phyloP scores from a whole-genome alignment of 1,140 invertebrate species.

The Penaeus chinensis region DNA sequence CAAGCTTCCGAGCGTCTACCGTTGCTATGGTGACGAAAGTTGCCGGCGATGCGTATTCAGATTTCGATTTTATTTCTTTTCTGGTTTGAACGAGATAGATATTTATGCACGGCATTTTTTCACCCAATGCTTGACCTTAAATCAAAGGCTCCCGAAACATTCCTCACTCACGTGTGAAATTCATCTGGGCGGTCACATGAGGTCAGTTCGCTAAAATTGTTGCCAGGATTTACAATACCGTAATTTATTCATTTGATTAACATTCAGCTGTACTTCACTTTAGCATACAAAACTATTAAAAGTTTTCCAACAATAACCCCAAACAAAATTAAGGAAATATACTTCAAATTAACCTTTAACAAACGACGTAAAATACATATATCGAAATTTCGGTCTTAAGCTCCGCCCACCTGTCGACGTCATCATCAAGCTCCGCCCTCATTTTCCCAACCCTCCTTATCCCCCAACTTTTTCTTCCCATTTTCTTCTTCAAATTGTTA shows the following conservation, averaged over 20 bases:
- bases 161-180: slow-evolving; percentile 39
- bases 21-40: slow-evolving; percentile 49
- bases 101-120: too few relatives aligned
- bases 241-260: neutral
- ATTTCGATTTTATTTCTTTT: too few relatives aligned
- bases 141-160: slow-evolving; percentile 25
- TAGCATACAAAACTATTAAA: neutral
- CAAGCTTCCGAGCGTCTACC: slow-evolving; percentile 32
- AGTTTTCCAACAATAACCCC: neutral
- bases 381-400: neutral
- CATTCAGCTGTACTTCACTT: neutral
- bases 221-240: neutral
- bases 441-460: neutral
- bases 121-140: neutral
- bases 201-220: slow-evolving; percentile 6
- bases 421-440: slow-evolving; percentile 35
- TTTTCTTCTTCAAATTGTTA: slow-evolving; percentile 40
- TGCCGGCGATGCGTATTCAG: neutral
- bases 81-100: too few relatives aligned
- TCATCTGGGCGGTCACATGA: slow-evolving; percentile 12
- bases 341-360: too few relatives aligned
- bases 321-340: neutral
- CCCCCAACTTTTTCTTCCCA: slow-evolving; percentile 40
- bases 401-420: slow-evolving; percentile 41
- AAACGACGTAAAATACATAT: too few relatives aligned